Evolutionary conservation across 2,113 vertebrate species (phyloP).

Genomic region (Brevimyrus niger): DNA sequence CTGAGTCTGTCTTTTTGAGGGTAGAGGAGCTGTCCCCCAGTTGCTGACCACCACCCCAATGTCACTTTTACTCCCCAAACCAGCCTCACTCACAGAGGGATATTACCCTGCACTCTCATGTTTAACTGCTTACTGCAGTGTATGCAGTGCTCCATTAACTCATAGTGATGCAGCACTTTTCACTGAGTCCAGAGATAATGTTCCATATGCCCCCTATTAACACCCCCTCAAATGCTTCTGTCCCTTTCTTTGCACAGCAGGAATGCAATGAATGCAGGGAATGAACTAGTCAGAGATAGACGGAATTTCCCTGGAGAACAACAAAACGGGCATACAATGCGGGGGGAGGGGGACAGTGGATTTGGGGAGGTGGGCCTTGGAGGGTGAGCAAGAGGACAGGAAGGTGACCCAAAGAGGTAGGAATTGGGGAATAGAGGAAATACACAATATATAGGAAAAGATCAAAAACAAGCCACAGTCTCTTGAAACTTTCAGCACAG

Average conservation of each 20-base stretch:
- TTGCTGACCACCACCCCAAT: background rate
- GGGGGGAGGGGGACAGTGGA: slow-evolving; percentile 1
- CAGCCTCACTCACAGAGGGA: background rate
- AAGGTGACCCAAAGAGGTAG: slow-evolving; percentile 25
- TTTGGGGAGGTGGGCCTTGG: slow-evolving; percentile 18
- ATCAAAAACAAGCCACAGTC: background rate
- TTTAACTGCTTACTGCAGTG: background rate
- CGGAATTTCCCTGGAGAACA: slow-evolving; percentile 54
- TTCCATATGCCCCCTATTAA: slow-evolving; percentile 36
- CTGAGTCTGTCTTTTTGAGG: background rate
- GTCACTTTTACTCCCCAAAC: background rate
- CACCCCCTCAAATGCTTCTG: slow-evolving; percentile 40
- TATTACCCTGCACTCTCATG: background rate
- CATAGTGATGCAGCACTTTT: background rate
- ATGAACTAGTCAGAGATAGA: slow-evolving; percentile 55
- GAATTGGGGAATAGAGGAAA: background rate
- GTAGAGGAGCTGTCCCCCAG: background rate
- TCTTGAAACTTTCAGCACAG: background rate
- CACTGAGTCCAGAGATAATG: background rate
- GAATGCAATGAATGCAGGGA: slow-evolving; percentile 54
- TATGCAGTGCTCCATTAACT: background rate
- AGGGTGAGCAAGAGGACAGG: slow-evolving; percentile 35
- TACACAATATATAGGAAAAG: background rate
- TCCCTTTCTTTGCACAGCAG: slow-evolving; percentile 43
- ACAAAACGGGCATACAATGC: slow-evolving; percentile 33